Evolutionary conservation across 2,113 vertebrate species (phyloP).

Genomic region (Athene noctua): DNA sequence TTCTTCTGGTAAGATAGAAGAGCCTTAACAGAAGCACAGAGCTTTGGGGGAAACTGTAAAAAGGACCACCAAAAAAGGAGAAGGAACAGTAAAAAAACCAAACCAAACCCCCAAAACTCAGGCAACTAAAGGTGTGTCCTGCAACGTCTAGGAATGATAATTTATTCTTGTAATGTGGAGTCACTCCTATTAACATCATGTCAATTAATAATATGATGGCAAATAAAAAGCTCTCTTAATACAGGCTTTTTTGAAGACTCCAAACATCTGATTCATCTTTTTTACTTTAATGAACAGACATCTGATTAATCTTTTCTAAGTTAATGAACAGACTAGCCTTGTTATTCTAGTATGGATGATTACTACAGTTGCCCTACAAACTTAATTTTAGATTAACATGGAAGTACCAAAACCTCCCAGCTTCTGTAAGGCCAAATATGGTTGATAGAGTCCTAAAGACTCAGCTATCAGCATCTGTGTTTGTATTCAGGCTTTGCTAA

Average conservation of each 20-base stretch:
- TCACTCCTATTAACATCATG: not conserved
- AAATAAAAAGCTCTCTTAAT: not conserved
- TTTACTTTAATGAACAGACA: not conserved
- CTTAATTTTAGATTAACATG: not conserved
- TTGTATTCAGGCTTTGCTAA: slow-evolving; percentile 36
- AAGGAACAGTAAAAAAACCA: not conserved
- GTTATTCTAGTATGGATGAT: not conserved
- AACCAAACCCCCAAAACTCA: not conserved
- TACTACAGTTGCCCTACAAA: not conserved
- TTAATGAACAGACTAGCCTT: not conserved
- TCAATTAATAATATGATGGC: not conserved
- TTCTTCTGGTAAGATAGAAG: not conserved
- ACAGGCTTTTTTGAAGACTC: not conserved
- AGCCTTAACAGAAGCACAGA: not conserved
- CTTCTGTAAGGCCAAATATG: not conserved
- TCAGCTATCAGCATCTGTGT: slow-evolving; percentile 21
- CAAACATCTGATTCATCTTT: not conserved
- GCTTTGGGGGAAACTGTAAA: not conserved
- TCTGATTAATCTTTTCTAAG: not conserved
- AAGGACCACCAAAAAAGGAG: not conserved
- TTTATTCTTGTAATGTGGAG: not conserved
- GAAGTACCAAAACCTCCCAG: not conserved
- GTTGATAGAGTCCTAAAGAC: not conserved
- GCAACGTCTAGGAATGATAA: not conserved
- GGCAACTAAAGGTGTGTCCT: not conserved